Percentiles rank a stretch among this genome's conserved stretches.
Conservation (phyloP, 2,113 vertebrate species). For the Ceuthmochares aereus region DNA sequence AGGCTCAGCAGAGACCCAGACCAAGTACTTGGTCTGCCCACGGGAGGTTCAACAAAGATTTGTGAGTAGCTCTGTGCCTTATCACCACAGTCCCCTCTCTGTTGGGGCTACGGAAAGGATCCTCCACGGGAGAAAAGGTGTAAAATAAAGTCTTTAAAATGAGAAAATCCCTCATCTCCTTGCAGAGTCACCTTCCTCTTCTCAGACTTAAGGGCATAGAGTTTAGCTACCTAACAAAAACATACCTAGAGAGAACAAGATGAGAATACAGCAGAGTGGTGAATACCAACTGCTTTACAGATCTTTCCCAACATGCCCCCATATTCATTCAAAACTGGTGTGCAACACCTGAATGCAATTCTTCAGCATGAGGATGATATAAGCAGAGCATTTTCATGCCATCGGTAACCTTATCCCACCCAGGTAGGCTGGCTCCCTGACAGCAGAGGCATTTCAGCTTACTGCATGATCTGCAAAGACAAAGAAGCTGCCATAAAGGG, state of each 20-base stretch:
- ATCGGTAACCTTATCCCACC: conserved; percentile 56
- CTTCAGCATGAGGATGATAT: conserved; percentile 62
- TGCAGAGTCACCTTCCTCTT: neutral
- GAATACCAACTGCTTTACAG: neutral
- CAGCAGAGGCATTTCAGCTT: conserved; percentile 69
- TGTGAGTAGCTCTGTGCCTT: neutral
- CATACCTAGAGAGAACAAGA: neutral
- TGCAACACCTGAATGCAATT: conserved; percentile 75
- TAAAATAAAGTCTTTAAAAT: neutral
- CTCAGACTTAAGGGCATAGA: neutral
- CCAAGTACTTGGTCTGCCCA: neutral
- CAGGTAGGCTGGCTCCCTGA: conserved; percentile 70
- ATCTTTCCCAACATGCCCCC: neutral
- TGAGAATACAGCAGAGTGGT: neutral
- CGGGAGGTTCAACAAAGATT: neutral
- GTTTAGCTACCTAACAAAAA: neutral
- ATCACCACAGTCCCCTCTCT: neutral
- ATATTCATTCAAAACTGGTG: conserved; percentile 38
- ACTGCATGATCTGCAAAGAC: conserved; percentile 55
- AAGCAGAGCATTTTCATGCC: conserved; percentile 49
- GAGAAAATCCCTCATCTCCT: neutral
- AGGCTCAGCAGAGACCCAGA: neutral
- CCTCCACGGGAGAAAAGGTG: neutral
- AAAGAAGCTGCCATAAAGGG: conserved; percentile 41
- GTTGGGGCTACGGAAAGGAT: neutral